Evolutionary conservation across 2,797 vertebrate genomes (phyloP).

Genomic region (Enteromius unitaeniatus): DNA sequence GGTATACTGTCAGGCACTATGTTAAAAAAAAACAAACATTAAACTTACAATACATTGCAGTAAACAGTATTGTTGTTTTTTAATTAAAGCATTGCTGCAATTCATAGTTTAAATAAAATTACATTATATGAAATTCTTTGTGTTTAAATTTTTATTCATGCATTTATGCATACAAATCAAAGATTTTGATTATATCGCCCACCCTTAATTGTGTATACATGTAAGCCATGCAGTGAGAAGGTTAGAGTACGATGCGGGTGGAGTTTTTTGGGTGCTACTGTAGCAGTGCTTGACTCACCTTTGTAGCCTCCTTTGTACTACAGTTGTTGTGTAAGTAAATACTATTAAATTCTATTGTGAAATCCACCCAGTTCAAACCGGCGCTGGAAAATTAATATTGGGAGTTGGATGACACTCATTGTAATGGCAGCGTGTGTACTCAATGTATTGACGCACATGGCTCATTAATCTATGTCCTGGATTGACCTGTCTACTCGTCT

Average conservation of each 20-base stretch:
- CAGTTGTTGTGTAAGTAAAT: slow-evolving; percentile 11
- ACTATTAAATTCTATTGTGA: slow-evolving; percentile 28
- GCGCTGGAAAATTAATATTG: slow-evolving; percentile 37
- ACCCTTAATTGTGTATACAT: too few species aligned
- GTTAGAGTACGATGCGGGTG: background rate
- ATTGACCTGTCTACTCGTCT: slow-evolving; percentile 30
- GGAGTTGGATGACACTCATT: slow-evolving; percentile 32
- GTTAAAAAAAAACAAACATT: too few species aligned
- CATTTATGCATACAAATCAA: too few species aligned
- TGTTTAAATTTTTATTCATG: too few species aligned
- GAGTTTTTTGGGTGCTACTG: background rate
- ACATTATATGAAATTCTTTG: too few species aligned
- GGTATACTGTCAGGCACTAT: too few species aligned
- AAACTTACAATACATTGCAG: too few species aligned
- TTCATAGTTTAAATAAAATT: too few species aligned
- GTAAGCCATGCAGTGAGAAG: background rate
- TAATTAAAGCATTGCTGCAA: too few species aligned
- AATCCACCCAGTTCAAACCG: slow-evolving; percentile 21
- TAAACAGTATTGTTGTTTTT: too few species aligned
- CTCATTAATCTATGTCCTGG: slow-evolving; percentile 44
- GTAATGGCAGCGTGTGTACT: slow-evolving; percentile 24
- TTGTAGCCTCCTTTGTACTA: slow-evolving; percentile 13
- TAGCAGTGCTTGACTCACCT: background rate
- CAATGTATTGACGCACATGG: slow-evolving; percentile 29
- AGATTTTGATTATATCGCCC: too few species aligned